Conservation (phyloP, 1,140 invertebrate species). For the Dryas iulia region DNA sequence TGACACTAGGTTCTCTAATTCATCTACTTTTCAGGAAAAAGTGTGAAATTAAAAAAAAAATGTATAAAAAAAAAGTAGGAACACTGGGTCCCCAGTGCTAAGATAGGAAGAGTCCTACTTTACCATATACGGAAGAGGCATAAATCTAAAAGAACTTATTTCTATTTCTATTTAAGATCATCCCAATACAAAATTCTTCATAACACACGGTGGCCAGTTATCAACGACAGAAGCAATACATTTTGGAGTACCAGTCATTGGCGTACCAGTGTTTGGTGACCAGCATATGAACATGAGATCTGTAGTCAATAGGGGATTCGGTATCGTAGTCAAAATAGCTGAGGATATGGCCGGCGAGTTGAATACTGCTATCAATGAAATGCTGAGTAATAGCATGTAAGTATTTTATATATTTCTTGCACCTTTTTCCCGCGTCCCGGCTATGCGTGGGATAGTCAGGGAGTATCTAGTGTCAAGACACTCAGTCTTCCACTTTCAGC, state of each 20-base stretch:
- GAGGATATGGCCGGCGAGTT: slow-evolving; percentile 42
- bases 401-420: background rate
- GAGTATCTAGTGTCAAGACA: too few species aligned
- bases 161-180: slow-evolving; percentile 84
- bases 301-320: slow-evolving; percentile 66
- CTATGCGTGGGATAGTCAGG: too few species aligned
- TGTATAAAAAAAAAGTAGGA: too few species aligned
- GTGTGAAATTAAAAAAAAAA: too few species aligned
- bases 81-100: too few species aligned
- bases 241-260: slow-evolving; percentile 84
- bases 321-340: slow-evolving; percentile 50
- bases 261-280: slow-evolving; percentile 85
- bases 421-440: background rate
- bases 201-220: slow-evolving; percentile 85
- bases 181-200: slow-evolving; percentile 83
- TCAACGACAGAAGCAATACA: slow-evolving; percentile 85
- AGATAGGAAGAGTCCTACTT: too few species aligned
- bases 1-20: too few species aligned
- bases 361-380: slow-evolving; percentile 41
- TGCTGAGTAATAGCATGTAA: slow-evolving; percentile 40
- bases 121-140: too few species aligned
- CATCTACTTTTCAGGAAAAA: too few species aligned
- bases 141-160: too few species aligned
- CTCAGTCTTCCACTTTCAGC: too few species aligned
- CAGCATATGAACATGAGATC: slow-evolving; percentile 80